These are phyloP conservation scores for Microctenopoma steveboyesi DNA, from an alignment of 2,797 vertebrate genomes.

Conservation along the genomic window DNA sequence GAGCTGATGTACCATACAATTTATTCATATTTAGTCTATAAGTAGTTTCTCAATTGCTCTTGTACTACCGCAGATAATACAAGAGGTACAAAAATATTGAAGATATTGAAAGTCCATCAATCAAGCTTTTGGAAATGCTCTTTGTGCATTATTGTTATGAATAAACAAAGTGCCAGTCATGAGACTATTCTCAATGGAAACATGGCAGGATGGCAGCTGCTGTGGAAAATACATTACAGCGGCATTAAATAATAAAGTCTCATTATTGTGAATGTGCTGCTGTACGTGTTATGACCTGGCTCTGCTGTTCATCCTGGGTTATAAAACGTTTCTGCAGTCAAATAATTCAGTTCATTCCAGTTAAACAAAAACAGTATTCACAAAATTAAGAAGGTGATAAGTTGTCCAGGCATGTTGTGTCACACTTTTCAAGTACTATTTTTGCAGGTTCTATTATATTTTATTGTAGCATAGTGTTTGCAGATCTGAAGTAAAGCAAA, in stretches of 20 bases:
- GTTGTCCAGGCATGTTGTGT: neutral
- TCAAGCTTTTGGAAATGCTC: neutral
- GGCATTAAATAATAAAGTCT: constrained; percentile 59
- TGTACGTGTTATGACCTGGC: constrained; percentile 39
- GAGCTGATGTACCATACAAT: too few species aligned
- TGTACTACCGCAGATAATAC: too few species aligned
- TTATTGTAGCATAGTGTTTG: neutral
- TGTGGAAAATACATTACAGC: constrained; percentile 71
- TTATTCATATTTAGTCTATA: too few species aligned
- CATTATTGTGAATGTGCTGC: constrained; percentile 41
- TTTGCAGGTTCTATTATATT: neutral
- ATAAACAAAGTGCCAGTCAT: constrained; percentile 23
- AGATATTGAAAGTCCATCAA: neutral
- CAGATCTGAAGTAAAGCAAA: neutral
- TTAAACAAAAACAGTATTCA: constrained; percentile 10
- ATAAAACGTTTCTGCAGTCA: constrained; percentile 40
- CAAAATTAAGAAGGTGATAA: neutral
- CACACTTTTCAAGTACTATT: neutral
- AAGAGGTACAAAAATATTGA: too few species aligned
- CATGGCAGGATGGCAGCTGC: constrained; percentile 45
- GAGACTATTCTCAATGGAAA: constrained; percentile 37
- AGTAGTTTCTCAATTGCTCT: neutral
- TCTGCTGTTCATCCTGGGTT: constrained; percentile 32
- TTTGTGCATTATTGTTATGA: constrained; percentile 28
- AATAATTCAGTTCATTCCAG: constrained; percentile 32